Percentiles rank a stretch among this genome's conserved stretches.
Conservation (phyloP, 2,113 vertebrate genomes). For the Ophthalmolycus amberensis region DNA sequence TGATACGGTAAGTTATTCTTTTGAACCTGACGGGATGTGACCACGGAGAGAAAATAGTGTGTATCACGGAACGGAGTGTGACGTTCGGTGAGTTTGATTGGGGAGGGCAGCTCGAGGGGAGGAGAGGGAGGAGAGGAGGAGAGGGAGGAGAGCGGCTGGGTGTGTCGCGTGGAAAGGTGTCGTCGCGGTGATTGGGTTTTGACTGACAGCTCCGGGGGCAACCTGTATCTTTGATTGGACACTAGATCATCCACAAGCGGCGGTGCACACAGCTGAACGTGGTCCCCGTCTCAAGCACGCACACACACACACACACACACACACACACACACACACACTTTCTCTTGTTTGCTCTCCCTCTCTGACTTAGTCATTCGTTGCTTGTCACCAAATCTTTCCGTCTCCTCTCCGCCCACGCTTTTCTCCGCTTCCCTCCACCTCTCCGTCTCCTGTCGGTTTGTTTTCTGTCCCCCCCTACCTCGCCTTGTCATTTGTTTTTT, state of each 20-base stretch:
- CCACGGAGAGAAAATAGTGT: conserved; percentile 20
- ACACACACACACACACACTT: conserved; percentile 13
- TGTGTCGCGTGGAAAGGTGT: conserved; percentile 52
- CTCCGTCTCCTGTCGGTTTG: conserved; percentile 47
- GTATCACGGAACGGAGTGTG: conserved; percentile 42
- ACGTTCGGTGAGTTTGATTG: conserved; percentile 51
- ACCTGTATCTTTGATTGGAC: conserved; percentile 67
- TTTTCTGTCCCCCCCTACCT: conserved; percentile 41
- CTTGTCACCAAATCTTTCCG: conserved; percentile 69
- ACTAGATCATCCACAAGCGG: conserved; percentile 54
- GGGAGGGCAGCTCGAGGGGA: neutral
- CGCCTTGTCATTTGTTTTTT: neutral
- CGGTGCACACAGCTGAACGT: conserved; percentile 39
- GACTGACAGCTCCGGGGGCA: conserved; percentile 69
- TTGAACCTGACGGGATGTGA: conserved; percentile 59
- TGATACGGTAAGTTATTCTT: conserved; percentile 53
- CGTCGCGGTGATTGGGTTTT: conserved; percentile 67
- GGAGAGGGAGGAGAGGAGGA: neutral
- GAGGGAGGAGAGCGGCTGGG: conserved; percentile 36
- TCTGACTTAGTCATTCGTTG: conserved; percentile 60
- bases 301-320: neutral
- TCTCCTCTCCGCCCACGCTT: conserved; percentile 57
- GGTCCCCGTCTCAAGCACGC: neutral
- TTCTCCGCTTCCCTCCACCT: conserved; percentile 19
- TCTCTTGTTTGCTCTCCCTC: conserved; percentile 42